Evolutionary conservation across 2,888 invertebrate genomes (phyloP).

Genomic region (Isoperla grammatica): DNA sequence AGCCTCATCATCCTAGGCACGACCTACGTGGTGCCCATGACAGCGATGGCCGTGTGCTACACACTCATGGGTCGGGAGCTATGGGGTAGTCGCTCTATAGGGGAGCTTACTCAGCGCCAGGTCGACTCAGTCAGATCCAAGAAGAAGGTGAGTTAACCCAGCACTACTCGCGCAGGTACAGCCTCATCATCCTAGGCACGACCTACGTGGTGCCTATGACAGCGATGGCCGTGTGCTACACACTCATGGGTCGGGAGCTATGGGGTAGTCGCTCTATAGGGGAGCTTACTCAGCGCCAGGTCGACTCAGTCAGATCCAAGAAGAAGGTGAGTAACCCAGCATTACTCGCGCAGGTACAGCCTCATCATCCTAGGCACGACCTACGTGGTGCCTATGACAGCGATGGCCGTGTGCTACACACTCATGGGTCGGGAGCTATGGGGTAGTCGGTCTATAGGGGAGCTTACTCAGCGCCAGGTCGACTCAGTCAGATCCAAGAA

Average conservation of each 20-base stretch:
- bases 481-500: slow-evolving; percentile 48
- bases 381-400: slow-evolving; percentile 49
- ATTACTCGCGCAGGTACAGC: slow-evolving; percentile 41
- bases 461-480: slow-evolving; percentile 46
- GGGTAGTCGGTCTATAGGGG: slow-evolving; percentile 50
- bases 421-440: slow-evolving; percentile 49
- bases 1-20: slow-evolving; percentile 47
- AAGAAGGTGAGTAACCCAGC: slow-evolving; percentile 43
- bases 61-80: slow-evolving; percentile 47
- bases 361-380: slow-evolving; percentile 47
- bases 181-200: slow-evolving; percentile 46
- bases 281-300: slow-evolving; percentile 47
- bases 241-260: slow-evolving; percentile 47
- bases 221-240: slow-evolving; percentile 49
- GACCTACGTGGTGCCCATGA: slow-evolving; percentile 50
- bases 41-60: slow-evolving; percentile 48
- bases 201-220: slow-evolving; percentile 52
- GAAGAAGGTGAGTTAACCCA: slow-evolving; percentile 43
- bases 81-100: slow-evolving; percentile 51
- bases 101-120: slow-evolving; percentile 49
- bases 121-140: slow-evolving; percentile 48
- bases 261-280: slow-evolving; percentile 52
- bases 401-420: slow-evolving; percentile 48
- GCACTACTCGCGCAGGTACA: slow-evolving; percentile 48
- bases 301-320: slow-evolving; percentile 47